A percentile compares a stretch with the other conserved stretches of the same genome.
Conservation (phyloP, 1,140 invertebrate species). For the Planococcus citri region DNA sequence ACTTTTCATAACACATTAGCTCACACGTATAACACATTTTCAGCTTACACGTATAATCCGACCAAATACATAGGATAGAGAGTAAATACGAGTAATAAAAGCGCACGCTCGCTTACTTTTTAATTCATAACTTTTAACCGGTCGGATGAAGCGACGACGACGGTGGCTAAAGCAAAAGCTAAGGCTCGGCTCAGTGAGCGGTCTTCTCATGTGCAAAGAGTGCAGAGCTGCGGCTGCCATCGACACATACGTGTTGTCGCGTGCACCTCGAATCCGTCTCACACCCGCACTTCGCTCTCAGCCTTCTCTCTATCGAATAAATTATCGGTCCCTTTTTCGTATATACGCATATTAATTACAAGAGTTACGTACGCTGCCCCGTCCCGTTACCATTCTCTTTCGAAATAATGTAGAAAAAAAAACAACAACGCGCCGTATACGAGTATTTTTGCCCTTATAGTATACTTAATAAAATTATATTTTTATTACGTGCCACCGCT, state of each 20-base stretch:
- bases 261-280: not conserved
- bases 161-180: not conserved
- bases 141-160: not conserved
- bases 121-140: not conserved
- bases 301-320: slow-evolving; percentile 7
- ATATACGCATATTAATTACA: not conserved
- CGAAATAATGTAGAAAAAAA: no score
- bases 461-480: slow-evolving; percentile 19
- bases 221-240: no score
- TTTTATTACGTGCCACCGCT: not conserved
- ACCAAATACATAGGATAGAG: not conserved
- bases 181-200: not conserved
- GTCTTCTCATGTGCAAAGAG: not conserved
- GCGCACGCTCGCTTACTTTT: not conserved
- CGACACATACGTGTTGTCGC: no score
- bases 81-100: slow-evolving; percentile 5
- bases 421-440: no score
- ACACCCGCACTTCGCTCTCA: not conserved
- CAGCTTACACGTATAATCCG: slow-evolving; percentile 12
- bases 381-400: not conserved
- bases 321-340: slow-evolving; percentile 9
- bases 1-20: no score
- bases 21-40: no score
- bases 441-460: not conserved
- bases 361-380: not conserved